Base-by-base conservation (phyloP, 2,113 vertebrate genomes). In the Electrona antarctica region DNA sequence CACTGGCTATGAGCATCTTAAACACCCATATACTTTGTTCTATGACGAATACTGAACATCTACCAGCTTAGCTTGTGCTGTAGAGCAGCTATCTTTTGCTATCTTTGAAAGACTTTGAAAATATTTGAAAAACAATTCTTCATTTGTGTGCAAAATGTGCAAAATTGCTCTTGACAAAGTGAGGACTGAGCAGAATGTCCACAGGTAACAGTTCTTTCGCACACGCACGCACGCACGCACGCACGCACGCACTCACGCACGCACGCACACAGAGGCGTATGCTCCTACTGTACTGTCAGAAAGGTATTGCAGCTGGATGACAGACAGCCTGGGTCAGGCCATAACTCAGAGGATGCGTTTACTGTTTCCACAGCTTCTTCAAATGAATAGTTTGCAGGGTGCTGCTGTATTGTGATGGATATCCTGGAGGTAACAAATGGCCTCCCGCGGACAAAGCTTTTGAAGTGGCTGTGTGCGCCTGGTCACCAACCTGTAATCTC, bases 351-450 rank as follows among this genome's bases (percentile, higher is more conserved):
- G 74, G 73, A 76, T 83, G 79, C 81, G 87, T 81, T 87, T 41
- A 4, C 74, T 85, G 74, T 86, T 87, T 78, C 89, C 79, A 71
- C 49, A 71, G 84, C 85, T 84, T 91, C 79, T 78, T 82, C 84
- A 90, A 92, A 91, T 88, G 75, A 91, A 89, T 79, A 88, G 86
- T 90, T 91, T 85, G 87, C 82, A 90, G 81, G 76, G 64, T 86
- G 83, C 82, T 75, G 78, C 78, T 90, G 75, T 87, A 84, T 86
- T 73, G 77, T 89, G 88, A 92, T 85, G 65, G 84, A 92, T 90
- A 74, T 79, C 83, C 86, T 6, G 6, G 52, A 81, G 73, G 80
- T 84, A 84, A 89, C 74, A 87, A 89, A 90, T 85, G 78, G 84
- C 83, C 88, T 87, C 72, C 80, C 77, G n/a, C 69, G 88, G 74